phyloP scores from a whole-genome alignment of 1,140 invertebrate species.

The Neelides sp. region DNA sequence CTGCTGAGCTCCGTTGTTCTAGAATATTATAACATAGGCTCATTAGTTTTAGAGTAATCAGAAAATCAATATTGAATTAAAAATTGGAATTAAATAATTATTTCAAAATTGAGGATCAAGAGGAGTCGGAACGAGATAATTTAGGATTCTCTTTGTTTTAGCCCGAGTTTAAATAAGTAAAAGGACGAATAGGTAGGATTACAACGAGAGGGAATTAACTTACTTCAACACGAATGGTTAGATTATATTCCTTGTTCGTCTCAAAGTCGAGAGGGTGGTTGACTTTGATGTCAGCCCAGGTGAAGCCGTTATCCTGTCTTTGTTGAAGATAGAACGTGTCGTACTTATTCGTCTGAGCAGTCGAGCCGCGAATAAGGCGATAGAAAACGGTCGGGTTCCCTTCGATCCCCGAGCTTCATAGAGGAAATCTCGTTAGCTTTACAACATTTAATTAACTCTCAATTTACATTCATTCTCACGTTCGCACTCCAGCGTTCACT shows the following conservation, averaged over 20 bases:
- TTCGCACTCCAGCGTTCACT: too few species aligned
- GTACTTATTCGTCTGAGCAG: constrained; percentile 87
- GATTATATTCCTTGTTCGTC: constrained; percentile 86
- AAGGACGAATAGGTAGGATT: too few species aligned
- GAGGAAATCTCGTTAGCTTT: constrained; percentile 31
- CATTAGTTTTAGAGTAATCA: too few species aligned
- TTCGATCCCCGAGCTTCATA: constrained; percentile 79
- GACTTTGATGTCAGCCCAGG: constrained; percentile 55
- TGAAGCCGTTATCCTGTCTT: constrained; percentile 72
- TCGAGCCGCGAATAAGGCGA: constrained; percentile 82
- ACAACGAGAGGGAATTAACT: constrained; percentile 33
- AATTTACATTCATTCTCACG: too few species aligned
- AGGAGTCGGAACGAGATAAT: neutral
- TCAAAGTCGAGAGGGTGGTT: constrained; percentile 92
- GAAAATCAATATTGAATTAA: too few species aligned
- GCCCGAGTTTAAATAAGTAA: neutral
- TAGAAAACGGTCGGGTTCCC: constrained; percentile 91
- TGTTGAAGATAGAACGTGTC: constrained; percentile 92
- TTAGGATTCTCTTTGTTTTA: neutral
- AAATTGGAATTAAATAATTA: too few species aligned
- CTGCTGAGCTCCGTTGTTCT: constrained; percentile 93
- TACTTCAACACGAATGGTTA: constrained; percentile 89
- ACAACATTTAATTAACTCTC: too few species aligned
- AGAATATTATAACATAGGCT: too few species aligned
- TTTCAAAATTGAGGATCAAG: neutral